Conservation (phyloP, 1,140 invertebrate species). For the Acromyrmex echinatior region DNA sequence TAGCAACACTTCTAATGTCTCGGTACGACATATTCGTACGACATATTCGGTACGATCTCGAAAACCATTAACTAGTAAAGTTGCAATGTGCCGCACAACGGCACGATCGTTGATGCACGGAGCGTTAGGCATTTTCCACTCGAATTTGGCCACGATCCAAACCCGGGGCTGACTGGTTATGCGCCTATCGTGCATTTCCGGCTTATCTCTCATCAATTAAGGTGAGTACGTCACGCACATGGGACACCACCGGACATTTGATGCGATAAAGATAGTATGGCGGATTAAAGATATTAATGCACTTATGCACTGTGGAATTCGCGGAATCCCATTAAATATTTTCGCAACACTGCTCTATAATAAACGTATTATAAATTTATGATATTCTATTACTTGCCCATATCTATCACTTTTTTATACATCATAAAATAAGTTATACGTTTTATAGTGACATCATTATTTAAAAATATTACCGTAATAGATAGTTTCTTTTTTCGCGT, state of each 20-base stretch:
- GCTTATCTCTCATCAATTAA: constrained; percentile 36
- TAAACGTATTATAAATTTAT: background rate
- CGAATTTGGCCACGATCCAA: constrained; percentile 59
- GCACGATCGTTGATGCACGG: background rate
- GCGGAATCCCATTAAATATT: constrained; percentile 6
- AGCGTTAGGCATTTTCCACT: constrained; percentile 21
- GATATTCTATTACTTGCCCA: background rate
- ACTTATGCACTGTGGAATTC: background rate
- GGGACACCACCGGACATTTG: constrained; percentile 8
- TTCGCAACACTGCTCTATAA: background rate
- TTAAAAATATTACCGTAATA: background rate
- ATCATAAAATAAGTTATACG: background rate
- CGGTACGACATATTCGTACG: constrained; percentile 6
- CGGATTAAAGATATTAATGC: constrained; percentile 22
- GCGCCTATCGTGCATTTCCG: constrained; percentile 11
- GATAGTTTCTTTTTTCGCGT: background rate
- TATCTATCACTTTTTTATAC: background rate
- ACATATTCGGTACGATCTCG: too few species aligned
- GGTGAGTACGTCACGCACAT: constrained; percentile 22
- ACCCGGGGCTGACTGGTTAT: background rate
- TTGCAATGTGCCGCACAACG: background rate
- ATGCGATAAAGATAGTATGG: constrained; percentile 6
- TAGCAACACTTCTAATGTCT: constrained; percentile 52
- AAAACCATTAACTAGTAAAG: constrained; percentile 51
- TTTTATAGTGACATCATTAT: background rate